Conservation (phyloP, 2,797 vertebrate species). For the Delichon dasypus region DNA sequence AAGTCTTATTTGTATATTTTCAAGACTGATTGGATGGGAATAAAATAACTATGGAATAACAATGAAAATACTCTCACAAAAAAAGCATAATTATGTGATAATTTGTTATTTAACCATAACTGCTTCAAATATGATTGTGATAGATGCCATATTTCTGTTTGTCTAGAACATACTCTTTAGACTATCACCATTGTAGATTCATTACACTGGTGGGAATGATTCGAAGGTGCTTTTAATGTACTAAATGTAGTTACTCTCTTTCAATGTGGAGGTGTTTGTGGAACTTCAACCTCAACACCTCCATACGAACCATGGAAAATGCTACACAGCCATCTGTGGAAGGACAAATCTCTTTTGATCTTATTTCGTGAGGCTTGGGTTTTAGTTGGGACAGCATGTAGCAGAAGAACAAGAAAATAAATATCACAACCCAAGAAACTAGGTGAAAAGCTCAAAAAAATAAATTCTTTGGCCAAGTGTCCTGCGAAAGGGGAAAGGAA, state of each 20-base stretch:
- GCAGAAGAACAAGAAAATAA: not conserved
- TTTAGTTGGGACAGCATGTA: not conserved
- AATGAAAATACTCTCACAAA: not conserved
- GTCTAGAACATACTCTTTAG: not conserved
- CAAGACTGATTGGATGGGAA: not conserved
- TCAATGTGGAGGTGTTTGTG: not conserved
- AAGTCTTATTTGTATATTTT: not conserved
- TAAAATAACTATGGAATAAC: not conserved
- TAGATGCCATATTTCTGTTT: not conserved
- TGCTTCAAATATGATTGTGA: not conserved
- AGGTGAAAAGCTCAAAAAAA: not conserved
- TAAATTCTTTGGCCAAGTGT: not conserved
- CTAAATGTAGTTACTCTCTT: not conserved
- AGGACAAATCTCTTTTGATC: not conserved
- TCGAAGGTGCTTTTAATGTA: not conserved
- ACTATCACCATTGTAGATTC: not conserved
- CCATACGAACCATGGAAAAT: not conserved
- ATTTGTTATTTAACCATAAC: not conserved
- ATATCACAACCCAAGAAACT: not conserved
- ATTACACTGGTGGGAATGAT: not conserved
- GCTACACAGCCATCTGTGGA: rapidly evolving
- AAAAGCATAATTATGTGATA: not conserved
- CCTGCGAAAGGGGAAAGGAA: not conserved
- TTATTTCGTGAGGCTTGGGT: not conserved
- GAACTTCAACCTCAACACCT: not conserved